Conservation (phyloP, 2,113 vertebrate species). For the Noturus placidus region DNA sequence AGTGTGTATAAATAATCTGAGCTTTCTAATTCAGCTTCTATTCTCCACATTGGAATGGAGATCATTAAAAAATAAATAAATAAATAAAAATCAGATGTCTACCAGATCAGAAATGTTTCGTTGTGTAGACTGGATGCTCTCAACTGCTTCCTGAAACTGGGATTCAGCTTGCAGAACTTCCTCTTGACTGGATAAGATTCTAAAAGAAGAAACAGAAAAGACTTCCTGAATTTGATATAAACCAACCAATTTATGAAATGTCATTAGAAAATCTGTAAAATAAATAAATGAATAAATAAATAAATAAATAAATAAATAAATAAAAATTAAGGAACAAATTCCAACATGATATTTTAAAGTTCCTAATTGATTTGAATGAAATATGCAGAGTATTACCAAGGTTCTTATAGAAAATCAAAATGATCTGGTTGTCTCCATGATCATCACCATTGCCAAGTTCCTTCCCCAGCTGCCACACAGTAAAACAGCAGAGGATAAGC, state of each 20-base stretch:
- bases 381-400: neutral
- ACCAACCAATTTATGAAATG: neutral
- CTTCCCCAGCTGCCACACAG: slow-evolving; percentile 10
- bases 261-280: neutral
- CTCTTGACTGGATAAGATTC: slow-evolving; percentile 39
- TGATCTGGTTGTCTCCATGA: slow-evolving; percentile 9
- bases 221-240: neutral
- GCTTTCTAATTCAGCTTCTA: neutral
- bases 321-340: neutral
- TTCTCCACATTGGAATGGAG: neutral
- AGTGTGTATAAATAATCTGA: neutral
- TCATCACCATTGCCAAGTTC: slow-evolving; percentile 14
- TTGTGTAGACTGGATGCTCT: slow-evolving; percentile 27
- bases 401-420: neutral
- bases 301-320: too few relatives aligned
- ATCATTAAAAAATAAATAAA: too few relatives aligned
- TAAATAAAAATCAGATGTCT: neutral
- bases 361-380: neutral
- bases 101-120: slow-evolving; percentile 42
- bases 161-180: slow-evolving; percentile 49
- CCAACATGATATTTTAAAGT: neutral
- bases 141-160: slow-evolving; percentile 41
- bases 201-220: slow-evolving; percentile 36
- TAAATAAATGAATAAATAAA: too few relatives aligned
- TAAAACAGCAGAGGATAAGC: slow-evolving; percentile 10